Conservation (phyloP, 2,797 vertebrate genomes). For the Alouatta caraya region DNA sequence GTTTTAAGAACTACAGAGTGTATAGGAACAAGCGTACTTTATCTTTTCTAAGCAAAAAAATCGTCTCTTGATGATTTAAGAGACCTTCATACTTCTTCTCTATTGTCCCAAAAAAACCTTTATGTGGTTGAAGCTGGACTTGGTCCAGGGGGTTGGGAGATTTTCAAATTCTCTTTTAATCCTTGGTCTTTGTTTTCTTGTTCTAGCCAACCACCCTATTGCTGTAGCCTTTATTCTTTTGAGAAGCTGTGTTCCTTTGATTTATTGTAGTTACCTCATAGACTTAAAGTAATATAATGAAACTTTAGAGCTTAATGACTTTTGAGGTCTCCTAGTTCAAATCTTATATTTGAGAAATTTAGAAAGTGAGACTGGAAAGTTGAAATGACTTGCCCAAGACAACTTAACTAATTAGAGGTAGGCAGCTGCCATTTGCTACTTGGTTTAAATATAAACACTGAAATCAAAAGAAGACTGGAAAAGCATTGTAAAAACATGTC, state of each 20-base stretch:
- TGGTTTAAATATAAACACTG: constrained; percentile 44
- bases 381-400: constrained; percentile 45
- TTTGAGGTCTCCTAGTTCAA: constrained; percentile 32
- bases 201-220: not conserved
- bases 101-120: not conserved
- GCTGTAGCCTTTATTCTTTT: constrained; percentile 1
- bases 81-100: constrained; percentile 57
- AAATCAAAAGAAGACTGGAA: constrained; percentile 10
- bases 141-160: not conserved
- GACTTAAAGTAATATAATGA: not conserved
- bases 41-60: constrained; percentile 41
- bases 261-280: not conserved
- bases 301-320: constrained; percentile 12
- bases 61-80: constrained; percentile 37
- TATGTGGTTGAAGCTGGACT: constrained; percentile 57
- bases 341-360: constrained; percentile 40
- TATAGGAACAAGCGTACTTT: constrained; percentile 26
- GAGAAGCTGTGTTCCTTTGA: constrained; percentile 6
- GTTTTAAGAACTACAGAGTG: constrained; percentile 33
- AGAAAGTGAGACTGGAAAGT: constrained; percentile 26
- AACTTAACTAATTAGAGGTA: constrained; percentile 10
- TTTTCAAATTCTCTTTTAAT: constrained; percentile 61
- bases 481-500: not conserved
- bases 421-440: not conserved
- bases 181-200: constrained; percentile 12